phyloP scores from a whole-genome alignment of 2,797 vertebrate species.

The Onychomys arenicola region DNA sequence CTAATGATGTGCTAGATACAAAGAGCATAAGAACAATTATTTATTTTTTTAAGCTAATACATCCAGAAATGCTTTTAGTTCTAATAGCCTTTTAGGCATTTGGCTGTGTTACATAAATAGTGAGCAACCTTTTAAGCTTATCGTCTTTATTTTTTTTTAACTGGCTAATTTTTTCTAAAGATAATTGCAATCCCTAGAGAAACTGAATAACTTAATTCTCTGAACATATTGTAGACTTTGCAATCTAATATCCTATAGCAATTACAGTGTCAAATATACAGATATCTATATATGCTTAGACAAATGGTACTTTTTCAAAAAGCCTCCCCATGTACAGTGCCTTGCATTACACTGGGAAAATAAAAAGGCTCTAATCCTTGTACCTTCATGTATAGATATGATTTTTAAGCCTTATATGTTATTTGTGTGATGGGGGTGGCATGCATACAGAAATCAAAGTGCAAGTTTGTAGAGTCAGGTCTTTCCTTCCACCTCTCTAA shows the following conservation, averaged over 20 bases:
- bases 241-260: slow-evolving; percentile 5
- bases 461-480: background rate
- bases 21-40: slow-evolving; percentile 69
- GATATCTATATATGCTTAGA: slow-evolving; percentile 20
- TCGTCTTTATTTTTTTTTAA: slow-evolving; percentile 62
- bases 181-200: slow-evolving; percentile 57
- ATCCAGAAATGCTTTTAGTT: slow-evolving; percentile 67
- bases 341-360: background rate
- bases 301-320: slow-evolving; percentile 29
- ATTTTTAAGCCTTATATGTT: background rate
- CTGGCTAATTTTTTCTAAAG: slow-evolving; percentile 57
- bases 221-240: slow-evolving; percentile 37
- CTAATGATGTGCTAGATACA: slow-evolving; percentile 80
- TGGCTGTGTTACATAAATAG: slow-evolving; percentile 75
- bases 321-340: background rate
- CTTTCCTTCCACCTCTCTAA: background rate
- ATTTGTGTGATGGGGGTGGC: background rate
- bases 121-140: slow-evolving; percentile 66
- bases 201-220: slow-evolving; percentile 48
- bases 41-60: slow-evolving; percentile 78
- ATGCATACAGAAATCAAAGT: background rate
- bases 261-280: slow-evolving; percentile 43
- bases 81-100: slow-evolving; percentile 70
- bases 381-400: background rate
- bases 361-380: background rate